Evolutionary conservation across 2,888 invertebrate genomes (phyloP).

Genomic region (Griposia aprilina): DNA sequence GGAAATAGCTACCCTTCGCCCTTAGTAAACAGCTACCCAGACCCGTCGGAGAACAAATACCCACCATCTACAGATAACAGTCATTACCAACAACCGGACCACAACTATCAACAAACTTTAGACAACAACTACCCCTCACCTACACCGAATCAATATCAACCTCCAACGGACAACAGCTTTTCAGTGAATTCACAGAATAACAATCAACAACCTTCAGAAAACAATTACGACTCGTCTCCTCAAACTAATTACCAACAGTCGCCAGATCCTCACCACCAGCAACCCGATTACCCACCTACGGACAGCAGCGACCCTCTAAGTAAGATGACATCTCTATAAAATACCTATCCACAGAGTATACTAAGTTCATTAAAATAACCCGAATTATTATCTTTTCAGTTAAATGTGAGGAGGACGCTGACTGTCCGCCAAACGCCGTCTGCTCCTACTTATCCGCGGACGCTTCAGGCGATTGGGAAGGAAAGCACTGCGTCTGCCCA

Average conservation of each 20-base stretch:
- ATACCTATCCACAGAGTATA: background rate
- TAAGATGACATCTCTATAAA: slow-evolving; percentile 67
- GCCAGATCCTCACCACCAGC: slow-evolving; percentile 45
- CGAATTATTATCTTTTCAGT: slow-evolving; percentile 86
- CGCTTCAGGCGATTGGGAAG: slow-evolving; percentile 74
- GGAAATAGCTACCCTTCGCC: slow-evolving; percentile 36
- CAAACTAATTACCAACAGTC: slow-evolving; percentile 41
- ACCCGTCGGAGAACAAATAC: slow-evolving; percentile 26
- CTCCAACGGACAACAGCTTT: slow-evolving; percentile 45
- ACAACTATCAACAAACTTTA: slow-evolving; percentile 53
- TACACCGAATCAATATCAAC: slow-evolving; percentile 50
- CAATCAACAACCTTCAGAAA: slow-evolving; percentile 27
- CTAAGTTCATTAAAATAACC: slow-evolving; percentile 10
- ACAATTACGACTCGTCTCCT: slow-evolving; percentile 25
- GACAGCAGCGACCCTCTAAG: slow-evolving; percentile 73
- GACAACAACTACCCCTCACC: slow-evolving; percentile 60
- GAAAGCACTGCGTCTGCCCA: slow-evolving; percentile 93
- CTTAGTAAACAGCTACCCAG: slow-evolving; percentile 24
- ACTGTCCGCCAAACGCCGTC: slow-evolving; percentile 95
- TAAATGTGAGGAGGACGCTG: slow-evolving; percentile 93
- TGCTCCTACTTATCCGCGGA: slow-evolving; percentile 91
- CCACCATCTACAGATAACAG: slow-evolving; percentile 34
- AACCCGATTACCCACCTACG: slow-evolving; percentile 44
- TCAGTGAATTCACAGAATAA: slow-evolving; percentile 30
- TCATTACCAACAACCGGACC: slow-evolving; percentile 47